These are phyloP conservation scores for Nesidiocoris tenuis DNA, from an alignment of 2,888 invertebrate genomes.

Conservation along the genomic window DNA sequence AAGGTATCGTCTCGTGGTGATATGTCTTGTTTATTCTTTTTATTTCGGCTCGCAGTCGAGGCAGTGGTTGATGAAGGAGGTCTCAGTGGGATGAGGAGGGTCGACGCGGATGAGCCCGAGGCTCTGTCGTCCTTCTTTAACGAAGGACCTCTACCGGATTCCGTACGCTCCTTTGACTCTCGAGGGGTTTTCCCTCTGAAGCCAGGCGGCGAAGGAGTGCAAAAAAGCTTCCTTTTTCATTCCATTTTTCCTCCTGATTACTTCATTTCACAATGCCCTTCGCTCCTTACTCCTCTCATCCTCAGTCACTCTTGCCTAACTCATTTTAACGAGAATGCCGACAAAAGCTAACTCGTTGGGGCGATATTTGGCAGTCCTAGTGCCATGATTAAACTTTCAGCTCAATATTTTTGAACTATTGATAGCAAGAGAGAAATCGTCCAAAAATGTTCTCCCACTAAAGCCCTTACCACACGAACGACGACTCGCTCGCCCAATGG, in stretches of 20 bases:
- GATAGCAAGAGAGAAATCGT: too few species aligned
- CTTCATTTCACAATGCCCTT: neutral
- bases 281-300: neutral
- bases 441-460: too few species aligned
- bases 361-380: too few species aligned
- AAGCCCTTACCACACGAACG: too few species aligned
- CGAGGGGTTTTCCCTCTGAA: neutral
- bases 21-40: neutral
- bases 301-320: neutral
- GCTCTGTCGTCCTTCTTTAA: constrained; percentile 3
- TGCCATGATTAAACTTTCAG: too few species aligned
- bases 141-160: constrained; percentile 3
- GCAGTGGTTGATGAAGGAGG: neutral
- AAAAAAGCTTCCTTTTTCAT: neutral
- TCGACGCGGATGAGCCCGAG: neutral
- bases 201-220: neutral
- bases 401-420: too few species aligned
- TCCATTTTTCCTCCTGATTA: neutral
- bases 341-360: too few species aligned
- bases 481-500: too few species aligned
- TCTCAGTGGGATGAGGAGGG: neutral
- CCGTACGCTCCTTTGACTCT: constrained; percentile 8
- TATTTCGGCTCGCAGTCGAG: neutral
- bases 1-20: neutral
- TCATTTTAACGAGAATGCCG: neutral